A percentile compares a stretch with the other conserved stretches of the same genome.
phyloP scores from a whole-genome alignment of 30 jellyfish, hydroid and myxozoan genomes.

The Haliclystus octoradiatus region DNA sequence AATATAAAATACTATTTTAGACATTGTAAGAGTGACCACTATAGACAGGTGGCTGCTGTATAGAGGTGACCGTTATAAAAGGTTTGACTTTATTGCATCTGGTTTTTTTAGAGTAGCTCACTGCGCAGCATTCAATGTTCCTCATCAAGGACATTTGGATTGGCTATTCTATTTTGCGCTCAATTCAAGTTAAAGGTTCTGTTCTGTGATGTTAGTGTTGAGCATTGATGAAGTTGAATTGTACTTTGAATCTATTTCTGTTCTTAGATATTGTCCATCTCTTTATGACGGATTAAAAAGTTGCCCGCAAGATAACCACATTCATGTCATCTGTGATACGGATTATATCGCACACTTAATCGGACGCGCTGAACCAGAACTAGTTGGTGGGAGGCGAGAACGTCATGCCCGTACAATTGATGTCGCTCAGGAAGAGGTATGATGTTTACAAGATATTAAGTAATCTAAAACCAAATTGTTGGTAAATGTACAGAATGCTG shows the following conservation, averaged over 20 bases:
- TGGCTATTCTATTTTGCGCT: too few species aligned
- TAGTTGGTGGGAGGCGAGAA: conserved; percentile 93
- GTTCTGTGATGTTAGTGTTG: too few species aligned
- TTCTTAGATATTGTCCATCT: conserved; percentile 71
- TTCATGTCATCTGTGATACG: conserved; percentile 87
- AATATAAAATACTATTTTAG: too few species aligned
- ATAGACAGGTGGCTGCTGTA: too few species aligned
- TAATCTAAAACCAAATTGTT: background rate
- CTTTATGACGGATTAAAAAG: conserved; percentile 86
- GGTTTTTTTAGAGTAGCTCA: background rate
- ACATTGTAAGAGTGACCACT: too few species aligned
- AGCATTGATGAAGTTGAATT: too few species aligned
- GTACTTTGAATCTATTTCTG: too few species aligned
- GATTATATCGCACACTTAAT: conserved; percentile 87
- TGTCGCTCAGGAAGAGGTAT: conserved; percentile 94
- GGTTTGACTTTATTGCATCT: background rate
- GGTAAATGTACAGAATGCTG: background rate
- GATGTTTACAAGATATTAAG: background rate
- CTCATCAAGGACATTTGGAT: too few species aligned
- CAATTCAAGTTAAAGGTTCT: too few species aligned
- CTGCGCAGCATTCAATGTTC: too few species aligned
- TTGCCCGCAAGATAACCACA: conserved; percentile 89
- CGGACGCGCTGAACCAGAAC: conserved; percentile 96
- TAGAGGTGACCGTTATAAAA: too few species aligned
- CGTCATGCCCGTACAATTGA: conserved; percentile 95